Percentiles rank a stretch among this genome's conserved stretches.
Conservation (phyloP, 2,113 vertebrate genomes). For the Penelope pileata region DNA sequence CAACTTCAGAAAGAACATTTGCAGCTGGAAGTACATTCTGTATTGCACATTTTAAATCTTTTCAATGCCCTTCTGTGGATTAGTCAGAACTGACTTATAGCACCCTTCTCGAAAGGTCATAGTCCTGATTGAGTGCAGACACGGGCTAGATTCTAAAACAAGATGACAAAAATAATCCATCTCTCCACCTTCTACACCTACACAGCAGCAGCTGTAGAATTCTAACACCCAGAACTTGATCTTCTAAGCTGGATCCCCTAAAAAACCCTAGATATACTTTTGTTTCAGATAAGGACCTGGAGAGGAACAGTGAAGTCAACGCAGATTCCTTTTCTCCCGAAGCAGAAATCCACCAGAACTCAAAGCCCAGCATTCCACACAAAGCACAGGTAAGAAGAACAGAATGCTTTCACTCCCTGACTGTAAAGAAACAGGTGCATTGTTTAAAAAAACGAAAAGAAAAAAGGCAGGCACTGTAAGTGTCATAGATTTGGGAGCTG, state of each 20-base stretch:
- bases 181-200: neutral
- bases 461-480: neutral
- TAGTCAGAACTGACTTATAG: neutral
- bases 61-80: neutral
- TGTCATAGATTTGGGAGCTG: neutral
- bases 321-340: neutral
- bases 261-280: neutral
- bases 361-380: neutral
- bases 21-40: neutral
- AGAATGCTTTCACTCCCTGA: neutral
- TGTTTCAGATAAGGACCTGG: neutral
- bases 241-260: neutral
- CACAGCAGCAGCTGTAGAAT: neutral
- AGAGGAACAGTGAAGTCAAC: neutral
- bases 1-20: neutral
- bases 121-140: neutral
- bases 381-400: neutral
- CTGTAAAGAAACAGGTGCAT: neutral
- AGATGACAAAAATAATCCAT: neutral
- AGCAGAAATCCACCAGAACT: neutral
- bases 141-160: neutral
- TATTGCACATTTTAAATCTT: neutral
- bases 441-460: neutral
- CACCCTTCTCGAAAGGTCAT: neutral
- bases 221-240: too few species aligned